These are phyloP conservation scores for Phyllostomus hastatus DNA, from an alignment of 2,113 vertebrate genomes.

Conservation along the genomic window DNA sequence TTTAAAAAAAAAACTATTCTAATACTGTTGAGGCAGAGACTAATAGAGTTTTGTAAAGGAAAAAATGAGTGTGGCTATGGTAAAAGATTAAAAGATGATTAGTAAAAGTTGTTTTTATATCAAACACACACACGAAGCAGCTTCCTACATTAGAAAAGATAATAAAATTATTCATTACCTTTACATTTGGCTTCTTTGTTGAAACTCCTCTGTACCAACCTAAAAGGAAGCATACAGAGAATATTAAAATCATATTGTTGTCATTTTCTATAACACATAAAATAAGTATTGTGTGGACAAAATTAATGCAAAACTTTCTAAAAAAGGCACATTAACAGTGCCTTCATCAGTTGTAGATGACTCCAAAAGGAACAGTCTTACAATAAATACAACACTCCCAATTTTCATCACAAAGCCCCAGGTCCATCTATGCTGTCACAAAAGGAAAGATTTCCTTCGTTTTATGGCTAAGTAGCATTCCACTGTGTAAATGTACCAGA, in stretches of 20 bases:
- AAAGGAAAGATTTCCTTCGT: neutral
- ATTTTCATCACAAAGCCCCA: conserved; percentile 28
- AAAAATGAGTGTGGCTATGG: neutral
- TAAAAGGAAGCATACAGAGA: conserved; percentile 80
- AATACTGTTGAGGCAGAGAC: neutral
- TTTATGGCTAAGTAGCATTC: neutral
- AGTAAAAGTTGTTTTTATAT: neutral
- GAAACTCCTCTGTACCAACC: conserved; percentile 97
- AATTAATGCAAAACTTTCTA: neutral
- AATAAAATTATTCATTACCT: conserved; percentile 83
- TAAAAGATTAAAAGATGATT: neutral
- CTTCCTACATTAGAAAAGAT: neutral
- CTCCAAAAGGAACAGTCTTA: neutral
- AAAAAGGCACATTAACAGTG: neutral
- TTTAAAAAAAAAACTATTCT: conserved; percentile 7
- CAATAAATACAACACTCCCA: conserved; percentile 1
- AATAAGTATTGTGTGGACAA: neutral
- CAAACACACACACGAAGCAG: neutral
- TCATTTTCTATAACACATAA: conserved; percentile 29
- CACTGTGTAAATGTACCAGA: neutral
- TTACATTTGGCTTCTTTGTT: conserved; percentile 91
- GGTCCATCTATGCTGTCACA: neutral
- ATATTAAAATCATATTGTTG: conserved; percentile 37
- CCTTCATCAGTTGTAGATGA: neutral
- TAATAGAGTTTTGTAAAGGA: neutral